phyloP scores from a whole-genome alignment of 2,797 vertebrate genomes.

The Echiichthys vipera region DNA sequence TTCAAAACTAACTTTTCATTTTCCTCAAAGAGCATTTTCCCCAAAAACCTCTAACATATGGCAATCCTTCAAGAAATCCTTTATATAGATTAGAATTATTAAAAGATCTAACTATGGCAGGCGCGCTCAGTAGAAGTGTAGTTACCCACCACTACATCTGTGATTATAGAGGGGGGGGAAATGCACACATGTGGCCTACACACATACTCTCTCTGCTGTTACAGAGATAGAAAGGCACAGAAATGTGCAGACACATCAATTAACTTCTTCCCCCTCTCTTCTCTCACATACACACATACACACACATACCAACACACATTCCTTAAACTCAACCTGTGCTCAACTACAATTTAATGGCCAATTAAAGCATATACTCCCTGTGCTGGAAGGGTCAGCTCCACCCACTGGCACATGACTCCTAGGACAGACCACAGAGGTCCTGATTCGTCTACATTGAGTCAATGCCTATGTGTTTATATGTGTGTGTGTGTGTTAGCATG shows the following conservation, averaged over 20 bases:
- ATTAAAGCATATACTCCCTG: conserved; percentile 61
- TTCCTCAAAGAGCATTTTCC: conserved; percentile 5
- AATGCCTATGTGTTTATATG: conserved; percentile 14
- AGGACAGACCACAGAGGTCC: conserved; percentile 61
- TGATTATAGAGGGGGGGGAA: conserved; percentile 54
- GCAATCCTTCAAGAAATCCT: conserved; percentile 1
- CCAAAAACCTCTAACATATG: conserved; percentile 14
- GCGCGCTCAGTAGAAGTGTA: conserved; percentile 9
- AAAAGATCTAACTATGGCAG: conserved; percentile 31
- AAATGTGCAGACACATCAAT: conserved; percentile 24
- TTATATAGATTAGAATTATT: conserved; percentile 33
- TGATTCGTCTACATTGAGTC: conserved; percentile 52
- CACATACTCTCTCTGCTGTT: conserved; percentile 12
- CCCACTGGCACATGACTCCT: conserved; percentile 62
- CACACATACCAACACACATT: conserved; percentile 59
- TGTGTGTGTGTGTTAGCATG: conserved; percentile 9
- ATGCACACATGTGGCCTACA: conserved; percentile 47
- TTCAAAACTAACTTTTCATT: neutral
- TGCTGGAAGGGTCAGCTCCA: conserved; percentile 64
- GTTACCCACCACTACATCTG: conserved; percentile 38
- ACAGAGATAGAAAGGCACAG: conserved; percentile 14
- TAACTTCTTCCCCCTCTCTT: conserved; percentile 11
- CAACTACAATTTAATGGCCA: conserved; percentile 67
- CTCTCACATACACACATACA: conserved; percentile 1
- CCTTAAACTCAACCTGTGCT: conserved; percentile 53